These are phyloP conservation scores for Drosophila falleni DNA, from an alignment of 2,888 invertebrate genomes.

Conservation along the genomic window DNA sequence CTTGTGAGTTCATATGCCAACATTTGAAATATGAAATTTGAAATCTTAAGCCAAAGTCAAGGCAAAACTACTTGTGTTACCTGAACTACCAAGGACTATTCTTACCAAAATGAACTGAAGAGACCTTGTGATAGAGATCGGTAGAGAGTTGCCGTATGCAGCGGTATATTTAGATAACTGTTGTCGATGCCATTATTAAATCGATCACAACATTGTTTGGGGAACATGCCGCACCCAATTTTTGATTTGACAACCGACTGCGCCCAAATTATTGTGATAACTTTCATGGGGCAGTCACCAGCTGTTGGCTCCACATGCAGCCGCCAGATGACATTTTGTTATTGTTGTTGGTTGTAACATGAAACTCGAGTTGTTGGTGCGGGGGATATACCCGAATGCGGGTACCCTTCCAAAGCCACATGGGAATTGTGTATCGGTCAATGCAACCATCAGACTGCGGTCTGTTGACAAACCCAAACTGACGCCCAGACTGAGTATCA, in stretches of 20 bases:
- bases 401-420: slow-evolving; percentile 28
- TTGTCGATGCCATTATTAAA: slow-evolving; percentile 7
- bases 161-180: slow-evolving; percentile 16
- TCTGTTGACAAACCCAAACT: slow-evolving; percentile 10
- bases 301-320: slow-evolving; percentile 65
- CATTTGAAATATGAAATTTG: slow-evolving; percentile 29
- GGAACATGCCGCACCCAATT: slow-evolving; percentile 64
- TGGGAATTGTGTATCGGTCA: slow-evolving; percentile 55
- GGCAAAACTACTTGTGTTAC: slow-evolving; percentile 78
- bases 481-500: slow-evolving; percentile 26
- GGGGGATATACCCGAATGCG: slow-evolving; percentile 34
- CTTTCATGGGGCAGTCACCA: slow-evolving; percentile 60
- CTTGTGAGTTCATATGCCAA: slow-evolving; percentile 46
- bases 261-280: slow-evolving; percentile 58
- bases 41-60: slow-evolving; percentile 69
- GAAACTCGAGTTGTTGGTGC: slow-evolving; percentile 40
- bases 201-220: slow-evolving; percentile 21
- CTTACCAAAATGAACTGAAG: slow-evolving; percentile 14
- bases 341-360: slow-evolving; percentile 48
- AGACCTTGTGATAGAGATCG: slow-evolving; percentile 51
- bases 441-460: slow-evolving; percentile 15
- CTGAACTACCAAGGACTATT: slow-evolving; percentile 47
- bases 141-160: slow-evolving; percentile 1
- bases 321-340: slow-evolving; percentile 47
- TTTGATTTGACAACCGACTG: slow-evolving; percentile 54